Conservation (phyloP, 2,113 vertebrate species). For the Sisor rabdophorus region DNA sequence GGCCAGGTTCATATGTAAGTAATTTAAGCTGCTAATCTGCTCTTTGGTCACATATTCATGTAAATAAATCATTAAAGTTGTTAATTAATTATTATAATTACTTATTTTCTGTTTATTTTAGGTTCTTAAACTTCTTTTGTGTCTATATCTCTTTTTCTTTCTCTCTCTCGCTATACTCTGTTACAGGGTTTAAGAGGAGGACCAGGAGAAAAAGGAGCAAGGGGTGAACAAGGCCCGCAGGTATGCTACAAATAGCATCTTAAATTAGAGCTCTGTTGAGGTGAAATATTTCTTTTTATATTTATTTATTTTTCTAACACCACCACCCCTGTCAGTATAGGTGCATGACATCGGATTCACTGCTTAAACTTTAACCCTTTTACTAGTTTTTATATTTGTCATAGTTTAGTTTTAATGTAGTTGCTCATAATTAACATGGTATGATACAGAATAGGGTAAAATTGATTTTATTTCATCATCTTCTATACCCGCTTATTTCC, state of each 20-base stretch:
- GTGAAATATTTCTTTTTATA: neutral
- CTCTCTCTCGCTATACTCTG: neutral
- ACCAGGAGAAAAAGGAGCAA: slow-evolving; percentile 63
- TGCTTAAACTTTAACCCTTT: no score
- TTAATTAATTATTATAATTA: neutral
- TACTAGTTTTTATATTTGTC: no score
- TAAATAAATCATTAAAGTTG: neutral
- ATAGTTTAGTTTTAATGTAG: no score
- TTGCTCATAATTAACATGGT: no score
- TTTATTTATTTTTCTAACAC: neutral
- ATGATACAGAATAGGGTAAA: no score
- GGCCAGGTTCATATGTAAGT: slow-evolving; percentile 70
- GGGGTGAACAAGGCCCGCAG: slow-evolving; percentile 63
- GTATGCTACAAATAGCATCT: slow-evolving; percentile 48
- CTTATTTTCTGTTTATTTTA: neutral
- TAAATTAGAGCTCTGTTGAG: neutral
- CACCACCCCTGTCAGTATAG: no score
- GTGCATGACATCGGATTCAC: no score
- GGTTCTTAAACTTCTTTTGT: neutral
- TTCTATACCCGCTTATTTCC: no score
- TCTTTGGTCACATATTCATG: neutral
- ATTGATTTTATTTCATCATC: no score
- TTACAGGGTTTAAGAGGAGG: slow-evolving; percentile 68
- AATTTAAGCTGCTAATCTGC: slow-evolving; percentile 5
- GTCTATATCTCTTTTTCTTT: neutral